Conservation (phyloP, 2,888 invertebrate genomes). For the Dicranocentrus wangi region DNA sequence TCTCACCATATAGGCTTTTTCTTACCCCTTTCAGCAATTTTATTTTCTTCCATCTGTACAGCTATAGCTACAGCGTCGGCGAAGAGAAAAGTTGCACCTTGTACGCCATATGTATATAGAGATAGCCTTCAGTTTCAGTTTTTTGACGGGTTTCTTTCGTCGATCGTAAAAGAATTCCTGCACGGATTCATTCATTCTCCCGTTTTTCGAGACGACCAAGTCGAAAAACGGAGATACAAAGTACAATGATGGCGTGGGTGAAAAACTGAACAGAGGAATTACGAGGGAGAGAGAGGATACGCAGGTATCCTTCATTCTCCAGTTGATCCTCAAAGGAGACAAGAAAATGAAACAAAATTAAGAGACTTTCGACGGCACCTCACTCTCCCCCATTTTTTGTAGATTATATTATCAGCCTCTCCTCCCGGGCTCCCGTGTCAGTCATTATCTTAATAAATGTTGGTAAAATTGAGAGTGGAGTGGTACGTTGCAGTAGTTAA, state of each 20-base stretch:
- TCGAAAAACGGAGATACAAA: not conserved
- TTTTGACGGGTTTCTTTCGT: conserved; percentile 56
- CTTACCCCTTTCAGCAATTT: conserved; percentile 2
- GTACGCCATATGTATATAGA: too few relatives aligned
- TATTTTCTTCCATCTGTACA: conserved; percentile 36
- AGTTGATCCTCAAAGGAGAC: conserved; percentile 45
- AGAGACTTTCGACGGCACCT: not conserved
- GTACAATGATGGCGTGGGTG: not conserved
- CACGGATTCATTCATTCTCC: conserved; percentile 57
- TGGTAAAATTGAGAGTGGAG: too few relatives aligned
- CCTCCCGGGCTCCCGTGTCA: not conserved
- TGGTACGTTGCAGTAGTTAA: too few relatives aligned
- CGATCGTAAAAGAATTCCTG: conserved; percentile 60
- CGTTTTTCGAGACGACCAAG: conserved; percentile 15
- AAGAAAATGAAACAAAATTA: conserved; percentile 34
- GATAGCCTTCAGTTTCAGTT: conserved; percentile 8
- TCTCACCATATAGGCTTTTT: conserved; percentile 8
- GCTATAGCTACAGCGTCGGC: not conserved
- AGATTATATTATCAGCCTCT: too few relatives aligned
- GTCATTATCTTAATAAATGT: conserved; percentile 41
- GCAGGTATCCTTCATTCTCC: not conserved
- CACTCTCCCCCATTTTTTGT: not conserved
- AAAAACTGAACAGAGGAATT: too few relatives aligned
- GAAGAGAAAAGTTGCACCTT: conserved; percentile 16
- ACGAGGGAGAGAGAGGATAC: too few relatives aligned